phyloP scores from a whole-genome alignment of 2,797 vertebrate genomes.

The Tamandua tetradactyla region DNA sequence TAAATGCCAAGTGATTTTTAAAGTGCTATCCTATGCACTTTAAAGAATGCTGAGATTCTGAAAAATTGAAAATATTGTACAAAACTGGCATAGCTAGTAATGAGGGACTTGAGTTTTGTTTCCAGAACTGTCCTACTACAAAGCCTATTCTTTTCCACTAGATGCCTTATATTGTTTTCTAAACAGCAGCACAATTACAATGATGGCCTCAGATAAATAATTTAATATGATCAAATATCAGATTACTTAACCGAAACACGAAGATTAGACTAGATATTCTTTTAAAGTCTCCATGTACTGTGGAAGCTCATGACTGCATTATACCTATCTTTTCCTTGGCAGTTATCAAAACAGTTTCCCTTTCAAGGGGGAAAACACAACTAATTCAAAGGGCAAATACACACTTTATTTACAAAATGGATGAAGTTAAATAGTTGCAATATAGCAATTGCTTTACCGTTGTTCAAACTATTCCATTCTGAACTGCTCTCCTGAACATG shows the following conservation, averaged over 20 bases:
- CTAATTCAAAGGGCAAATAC: not conserved
- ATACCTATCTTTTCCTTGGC: not conserved
- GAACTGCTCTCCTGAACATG: not conserved
- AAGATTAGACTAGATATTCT: not conserved
- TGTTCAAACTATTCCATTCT: constrained; percentile 12
- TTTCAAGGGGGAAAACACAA: not conserved
- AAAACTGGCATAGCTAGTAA: not conserved
- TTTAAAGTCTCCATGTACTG: not conserved
- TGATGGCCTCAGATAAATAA: not conserved
- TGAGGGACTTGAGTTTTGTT: not conserved
- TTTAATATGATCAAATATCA: not conserved
- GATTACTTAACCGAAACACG: not conserved
- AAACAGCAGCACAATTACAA: not conserved
- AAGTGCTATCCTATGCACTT: not conserved
- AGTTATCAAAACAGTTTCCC: not conserved
- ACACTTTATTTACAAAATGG: not conserved
- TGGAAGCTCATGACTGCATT: not conserved
- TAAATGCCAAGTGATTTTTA: not conserved
- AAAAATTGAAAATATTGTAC: not conserved
- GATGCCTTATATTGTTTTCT: not conserved
- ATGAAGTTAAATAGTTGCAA: not conserved
- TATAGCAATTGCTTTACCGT: not conserved
- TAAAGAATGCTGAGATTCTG: not conserved
- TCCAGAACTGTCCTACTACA: not conserved
- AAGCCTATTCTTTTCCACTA: not conserved